These are phyloP conservation scores for Alosa sapidissima DNA, from an alignment of 2,797 vertebrate species.

Conservation along the genomic window DNA sequence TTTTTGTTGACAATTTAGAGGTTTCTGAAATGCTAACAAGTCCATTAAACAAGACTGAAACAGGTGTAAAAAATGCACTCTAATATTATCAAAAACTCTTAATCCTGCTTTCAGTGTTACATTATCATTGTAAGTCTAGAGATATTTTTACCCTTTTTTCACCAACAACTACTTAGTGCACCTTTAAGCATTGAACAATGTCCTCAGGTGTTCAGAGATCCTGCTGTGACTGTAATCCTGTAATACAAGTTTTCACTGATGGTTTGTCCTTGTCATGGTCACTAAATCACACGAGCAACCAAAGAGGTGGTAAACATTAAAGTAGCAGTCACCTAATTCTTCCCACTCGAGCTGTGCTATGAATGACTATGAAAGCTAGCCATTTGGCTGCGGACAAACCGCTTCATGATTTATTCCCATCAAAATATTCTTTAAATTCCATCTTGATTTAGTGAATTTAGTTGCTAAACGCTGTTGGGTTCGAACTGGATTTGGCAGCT, in stretches of 20 bases:
- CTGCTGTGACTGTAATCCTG: not conserved
- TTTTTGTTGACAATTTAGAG: not conserved
- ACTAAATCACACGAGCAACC: constrained; percentile 4
- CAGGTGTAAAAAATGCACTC: not conserved
- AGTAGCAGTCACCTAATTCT: constrained; percentile 9
- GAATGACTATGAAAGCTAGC: not conserved
- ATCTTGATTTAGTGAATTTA: not conserved
- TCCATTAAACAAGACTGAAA: not conserved
- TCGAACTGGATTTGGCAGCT: constrained; percentile 21
- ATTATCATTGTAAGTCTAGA: not conserved
- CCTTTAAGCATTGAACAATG: constrained; percentile 13
- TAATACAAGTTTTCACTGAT: constrained; percentile 1
- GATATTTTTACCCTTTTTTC: not conserved
- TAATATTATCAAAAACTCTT: not conserved
- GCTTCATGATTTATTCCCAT: not conserved
- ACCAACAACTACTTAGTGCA: not conserved
- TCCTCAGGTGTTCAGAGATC: constrained; percentile 19
- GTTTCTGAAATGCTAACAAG: not conserved
- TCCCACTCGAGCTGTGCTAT: not conserved
- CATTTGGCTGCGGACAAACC: not conserved
- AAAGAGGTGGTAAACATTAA: constrained; percentile 13
- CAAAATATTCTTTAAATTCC: not conserved
- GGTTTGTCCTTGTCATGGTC: not conserved
- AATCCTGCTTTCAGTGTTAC: constrained; percentile 8
- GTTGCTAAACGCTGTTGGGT: not conserved